These are phyloP conservation scores for Rhinichthys klamathensis DNA, from an alignment of 2,113 vertebrate species.

Conservation along the genomic window DNA sequence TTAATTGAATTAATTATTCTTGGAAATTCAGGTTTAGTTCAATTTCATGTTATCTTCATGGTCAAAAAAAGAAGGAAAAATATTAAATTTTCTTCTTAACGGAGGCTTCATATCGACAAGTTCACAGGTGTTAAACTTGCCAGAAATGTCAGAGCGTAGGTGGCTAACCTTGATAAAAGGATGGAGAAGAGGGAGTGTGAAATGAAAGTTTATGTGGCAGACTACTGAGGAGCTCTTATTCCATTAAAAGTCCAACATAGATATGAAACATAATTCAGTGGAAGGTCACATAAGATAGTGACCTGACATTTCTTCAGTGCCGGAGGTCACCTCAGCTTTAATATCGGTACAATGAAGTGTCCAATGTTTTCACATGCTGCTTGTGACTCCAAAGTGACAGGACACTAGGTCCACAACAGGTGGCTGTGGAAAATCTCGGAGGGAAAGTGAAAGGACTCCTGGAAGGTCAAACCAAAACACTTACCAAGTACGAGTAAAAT, in stretches of 20 bases:
- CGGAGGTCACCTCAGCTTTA: slow-evolving; percentile 45
- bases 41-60: not conserved
- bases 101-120: not conserved
- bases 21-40: not conserved
- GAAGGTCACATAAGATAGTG: slow-evolving; percentile 11
- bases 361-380: slow-evolving; percentile 32
- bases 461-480: not conserved
- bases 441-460: not conserved
- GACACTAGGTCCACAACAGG: slow-evolving; percentile 27
- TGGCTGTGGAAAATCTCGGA: not conserved
- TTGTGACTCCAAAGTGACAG: slow-evolving; percentile 34
- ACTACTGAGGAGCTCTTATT: not conserved
- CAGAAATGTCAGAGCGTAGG: slow-evolving; percentile 6
- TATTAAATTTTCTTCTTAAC: slow-evolving; percentile 6
- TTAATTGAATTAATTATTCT: not conserved
- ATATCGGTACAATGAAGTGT: slow-evolving; percentile 52
- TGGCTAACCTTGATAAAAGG: slow-evolving; percentile 3
- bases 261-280: slow-evolving; percentile 42
- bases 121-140: slow-evolving; percentile 40
- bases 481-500: not conserved
- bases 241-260: slow-evolving; percentile 10
- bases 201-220: slow-evolving; percentile 18
- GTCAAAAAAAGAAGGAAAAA: not conserved
- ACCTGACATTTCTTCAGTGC: slow-evolving; percentile 50
- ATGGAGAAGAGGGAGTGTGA: not conserved